Conservation (phyloP, 2,888 invertebrate species). For the Aspidapion aeneum region DNA sequence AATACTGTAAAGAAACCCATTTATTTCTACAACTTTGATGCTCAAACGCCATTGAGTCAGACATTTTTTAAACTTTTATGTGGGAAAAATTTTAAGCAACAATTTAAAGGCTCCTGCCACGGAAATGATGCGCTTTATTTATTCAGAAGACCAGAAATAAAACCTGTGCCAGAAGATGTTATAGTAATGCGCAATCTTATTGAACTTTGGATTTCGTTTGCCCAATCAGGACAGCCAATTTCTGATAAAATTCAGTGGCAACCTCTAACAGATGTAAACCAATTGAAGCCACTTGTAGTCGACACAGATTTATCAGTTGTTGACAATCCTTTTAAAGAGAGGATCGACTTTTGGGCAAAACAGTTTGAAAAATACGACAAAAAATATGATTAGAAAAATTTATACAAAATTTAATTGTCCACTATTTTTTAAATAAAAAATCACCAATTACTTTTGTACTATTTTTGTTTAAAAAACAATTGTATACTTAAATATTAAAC, state of each 20-base stretch:
- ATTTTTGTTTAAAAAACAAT: too few relatives aligned
- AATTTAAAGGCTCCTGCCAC: neutral
- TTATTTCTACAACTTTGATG: slow-evolving; percentile 14
- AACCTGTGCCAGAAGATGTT: neutral
- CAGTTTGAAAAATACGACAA: neutral
- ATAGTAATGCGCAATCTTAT: neutral
- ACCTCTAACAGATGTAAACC: neutral
- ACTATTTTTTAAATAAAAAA: too few relatives aligned
- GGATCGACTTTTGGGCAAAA: neutral
- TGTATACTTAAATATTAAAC: too few relatives aligned
- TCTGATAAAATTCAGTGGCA: neutral
- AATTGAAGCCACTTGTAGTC: neutral
- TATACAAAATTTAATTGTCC: too few relatives aligned
- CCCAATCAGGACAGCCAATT: neutral
- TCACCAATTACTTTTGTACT: too few relatives aligned
- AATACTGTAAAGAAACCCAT: slow-evolving; percentile 7
- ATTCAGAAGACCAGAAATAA: neutral
- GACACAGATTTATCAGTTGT: neutral
- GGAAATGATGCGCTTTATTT: neutral
- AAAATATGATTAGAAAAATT: neutral
- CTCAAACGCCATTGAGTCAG: neutral
- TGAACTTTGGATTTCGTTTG: neutral
- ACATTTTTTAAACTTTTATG: neutral
- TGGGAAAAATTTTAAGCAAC: neutral
- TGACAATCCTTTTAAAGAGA: neutral